Conservation (phyloP, 2,113 vertebrate species). For the Romanogobio albipinnatus region DNA sequence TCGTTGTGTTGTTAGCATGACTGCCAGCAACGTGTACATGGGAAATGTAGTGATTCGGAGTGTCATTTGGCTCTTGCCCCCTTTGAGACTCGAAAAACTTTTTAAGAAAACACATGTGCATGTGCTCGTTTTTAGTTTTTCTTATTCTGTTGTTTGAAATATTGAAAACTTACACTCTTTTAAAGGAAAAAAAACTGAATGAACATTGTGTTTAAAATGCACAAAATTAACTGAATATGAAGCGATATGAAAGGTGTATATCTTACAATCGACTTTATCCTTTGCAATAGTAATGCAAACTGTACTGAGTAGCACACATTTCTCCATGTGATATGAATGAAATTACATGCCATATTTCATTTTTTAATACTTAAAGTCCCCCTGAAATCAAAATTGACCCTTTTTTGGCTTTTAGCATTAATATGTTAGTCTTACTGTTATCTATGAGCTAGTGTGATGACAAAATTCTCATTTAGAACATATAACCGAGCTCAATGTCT, state of each 20-base stretch:
- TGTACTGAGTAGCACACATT: background rate
- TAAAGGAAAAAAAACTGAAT: background rate
- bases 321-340: background rate
- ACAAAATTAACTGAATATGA: background rate
- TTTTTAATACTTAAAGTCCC: background rate
- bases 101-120: background rate
- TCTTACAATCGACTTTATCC: background rate
- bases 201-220: background rate
- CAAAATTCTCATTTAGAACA: too few relatives aligned
- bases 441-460: too few relatives aligned
- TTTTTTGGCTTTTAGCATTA: too few relatives aligned
- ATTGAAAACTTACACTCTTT: background rate
- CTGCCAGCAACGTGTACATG: background rate
- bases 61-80: background rate
- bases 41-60: background rate
- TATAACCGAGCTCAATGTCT: too few relatives aligned
- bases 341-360: background rate
- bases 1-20: background rate
- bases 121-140: background rate
- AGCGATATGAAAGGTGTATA: background rate
- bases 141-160: background rate
- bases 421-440: too few relatives aligned
- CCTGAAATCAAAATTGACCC: too few relatives aligned
- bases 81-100: background rate
- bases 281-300: background rate